A percentile compares a stretch with the other conserved stretches of the same genome.
These are phyloP conservation scores for Phymorhynchus buccinoides DNA, from an alignment of 1,140 invertebrate species.

Conservation along the genomic window DNA sequence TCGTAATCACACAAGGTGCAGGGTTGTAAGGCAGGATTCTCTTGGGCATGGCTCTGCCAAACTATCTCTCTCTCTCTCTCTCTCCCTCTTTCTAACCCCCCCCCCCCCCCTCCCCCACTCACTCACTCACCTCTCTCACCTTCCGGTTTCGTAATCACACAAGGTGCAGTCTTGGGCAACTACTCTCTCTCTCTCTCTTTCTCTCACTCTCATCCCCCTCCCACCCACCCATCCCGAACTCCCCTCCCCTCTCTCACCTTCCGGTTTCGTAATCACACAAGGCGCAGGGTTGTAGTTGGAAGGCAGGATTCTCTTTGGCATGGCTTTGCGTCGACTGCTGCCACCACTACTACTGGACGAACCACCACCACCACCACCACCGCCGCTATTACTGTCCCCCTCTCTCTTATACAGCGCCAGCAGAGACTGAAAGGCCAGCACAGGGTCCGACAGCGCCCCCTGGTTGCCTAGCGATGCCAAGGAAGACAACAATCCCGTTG, in stretches of 20 bases:
- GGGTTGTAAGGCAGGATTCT: too few species aligned
- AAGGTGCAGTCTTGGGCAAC: too few species aligned
- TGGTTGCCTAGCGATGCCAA: constrained; percentile 18
- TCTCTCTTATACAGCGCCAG: constrained; percentile 30
- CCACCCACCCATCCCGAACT: background rate
- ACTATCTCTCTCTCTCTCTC: background rate
- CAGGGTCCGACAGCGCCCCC: constrained; percentile 27
- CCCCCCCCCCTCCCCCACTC: background rate
- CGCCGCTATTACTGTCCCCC: background rate
- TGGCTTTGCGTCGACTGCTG: constrained; percentile 20
- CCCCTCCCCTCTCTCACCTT: constrained; percentile 10
- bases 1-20: too few species aligned
- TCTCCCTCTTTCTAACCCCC: background rate
- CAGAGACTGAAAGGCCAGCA: constrained; percentile 35
- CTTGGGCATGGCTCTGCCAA: background rate
- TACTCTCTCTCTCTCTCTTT: too few species aligned
- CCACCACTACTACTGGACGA: too few species aligned
- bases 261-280: constrained; percentile 32
- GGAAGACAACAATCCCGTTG: constrained; percentile 5
- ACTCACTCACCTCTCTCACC: background rate
- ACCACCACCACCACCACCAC: too few species aligned
- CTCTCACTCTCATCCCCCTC: background rate
- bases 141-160: too few species aligned
- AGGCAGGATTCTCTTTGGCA: constrained; percentile 28
- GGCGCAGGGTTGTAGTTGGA: constrained; percentile 31